Conservation (phyloP, 2,888 invertebrate species). For the Netelia melanura region DNA sequence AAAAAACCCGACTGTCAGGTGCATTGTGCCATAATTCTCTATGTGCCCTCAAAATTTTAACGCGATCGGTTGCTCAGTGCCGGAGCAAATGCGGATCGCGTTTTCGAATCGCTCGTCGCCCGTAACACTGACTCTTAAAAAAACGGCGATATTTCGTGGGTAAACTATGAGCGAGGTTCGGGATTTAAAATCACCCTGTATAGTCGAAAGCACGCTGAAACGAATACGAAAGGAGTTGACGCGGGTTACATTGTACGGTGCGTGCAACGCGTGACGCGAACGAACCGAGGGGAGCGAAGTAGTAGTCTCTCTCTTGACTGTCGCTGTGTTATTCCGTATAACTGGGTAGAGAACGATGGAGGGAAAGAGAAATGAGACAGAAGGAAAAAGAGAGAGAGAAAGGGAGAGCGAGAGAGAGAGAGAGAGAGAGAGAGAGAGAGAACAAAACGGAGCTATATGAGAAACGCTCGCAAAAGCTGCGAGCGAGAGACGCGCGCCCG, state of each 20-base stretch:
- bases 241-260: constrained; percentile 71
- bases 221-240: constrained; percentile 46
- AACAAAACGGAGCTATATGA: constrained; percentile 70
- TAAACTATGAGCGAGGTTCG: too few relatives aligned
- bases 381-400: constrained; percentile 20
- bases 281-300: constrained; percentile 65
- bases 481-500: constrained; percentile 48
- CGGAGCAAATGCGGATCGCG: too few relatives aligned
- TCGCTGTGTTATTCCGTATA: constrained; percentile 34
- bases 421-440: constrained; percentile 47
- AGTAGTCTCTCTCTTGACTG: constrained; percentile 29
- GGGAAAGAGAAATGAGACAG: constrained; percentile 65
- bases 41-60: too few relatives aligned
- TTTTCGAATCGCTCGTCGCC: too few relatives aligned
- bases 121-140: too few relatives aligned
- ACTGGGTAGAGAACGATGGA: constrained; percentile 52
- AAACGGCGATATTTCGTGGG: too few relatives aligned
- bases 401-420: background rate
- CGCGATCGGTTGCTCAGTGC: too few relatives aligned
- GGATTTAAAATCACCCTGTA: constrained; percentile 25
- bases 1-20: too few relatives aligned
- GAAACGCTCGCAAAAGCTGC: constrained; percentile 72
- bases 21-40: too few relatives aligned
- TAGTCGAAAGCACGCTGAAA: constrained; percentile 13
- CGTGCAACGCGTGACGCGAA: constrained; percentile 61